Base-by-base conservation (phyloP, 2,797 vertebrate species). In the Halcyon leucocephala region DNA sequence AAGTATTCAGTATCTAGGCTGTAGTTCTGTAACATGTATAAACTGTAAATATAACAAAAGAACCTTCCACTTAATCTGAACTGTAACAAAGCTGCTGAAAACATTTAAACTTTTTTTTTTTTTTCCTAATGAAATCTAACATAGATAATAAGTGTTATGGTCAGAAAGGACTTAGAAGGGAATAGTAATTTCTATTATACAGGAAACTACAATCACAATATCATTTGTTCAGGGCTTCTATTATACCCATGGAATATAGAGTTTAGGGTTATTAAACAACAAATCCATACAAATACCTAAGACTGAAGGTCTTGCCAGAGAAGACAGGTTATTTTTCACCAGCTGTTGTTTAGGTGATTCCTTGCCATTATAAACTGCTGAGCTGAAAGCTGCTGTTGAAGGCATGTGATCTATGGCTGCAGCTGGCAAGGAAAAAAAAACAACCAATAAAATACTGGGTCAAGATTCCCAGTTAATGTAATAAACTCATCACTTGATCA, bases 311-410 rank as follows among this genome's bases (percentile, higher is more conserved):
- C 97, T 98, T 3, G 97, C 93, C 80, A 95, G 54, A n/a, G 91
- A 48, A 15, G 95, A 76, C 19, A 93, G 64, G 82, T 79, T 97
- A 46, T 55, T 98, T 95, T 97, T 98, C 57, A 69, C 66, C 87
- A 97, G 2, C 14, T 96, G 98, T 46, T 98, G 98, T 84, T 97
- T 97, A 33, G 97, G 97, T 10, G 97, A 98, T 39, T 98, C 98
- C 80, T 95, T 98, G 95, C 97, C 98, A 4, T 98, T 98, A 91
- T 98, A 97, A 90, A 96, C 88, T 26, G 89, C 52, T 6, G 97
- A 89, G 39, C 91, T 83, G 14, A 91, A 55, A 0, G 69, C 64
- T 19, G 96, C 35, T 10, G 96, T 81, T 24, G 96, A 74, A 13
- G 96, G 81, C 19, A 84, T 58, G 31, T 95, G 95, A 46, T 98